phyloP scores from a whole-genome alignment of 2,888 invertebrate genomes.

The Limnephilus lunatus region DNA sequence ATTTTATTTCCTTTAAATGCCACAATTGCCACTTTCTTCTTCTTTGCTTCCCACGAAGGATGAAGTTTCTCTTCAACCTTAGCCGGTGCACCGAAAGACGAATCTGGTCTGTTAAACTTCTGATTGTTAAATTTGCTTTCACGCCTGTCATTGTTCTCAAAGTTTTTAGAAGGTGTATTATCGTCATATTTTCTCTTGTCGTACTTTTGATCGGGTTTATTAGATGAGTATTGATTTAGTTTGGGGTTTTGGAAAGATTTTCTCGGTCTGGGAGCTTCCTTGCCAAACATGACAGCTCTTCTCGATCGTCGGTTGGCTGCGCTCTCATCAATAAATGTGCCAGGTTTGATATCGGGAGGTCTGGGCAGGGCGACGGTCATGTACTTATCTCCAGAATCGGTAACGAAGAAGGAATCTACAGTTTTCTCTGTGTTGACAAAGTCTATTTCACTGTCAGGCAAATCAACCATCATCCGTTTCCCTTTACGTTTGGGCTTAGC shows the following conservation, averaged over 20 bases:
- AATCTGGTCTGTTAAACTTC: slow-evolving; percentile 51
- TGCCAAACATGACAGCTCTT: slow-evolving; percentile 75
- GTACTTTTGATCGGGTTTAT: slow-evolving; percentile 63
- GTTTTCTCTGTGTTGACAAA: slow-evolving; percentile 69
- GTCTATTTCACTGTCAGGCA: slow-evolving; percentile 52
- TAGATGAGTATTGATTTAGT: slow-evolving; percentile 24
- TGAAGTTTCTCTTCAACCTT: slow-evolving; percentile 73
- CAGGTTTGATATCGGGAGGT: slow-evolving; percentile 70
- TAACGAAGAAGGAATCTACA: slow-evolving; percentile 76
- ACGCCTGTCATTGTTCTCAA: slow-evolving; percentile 27
- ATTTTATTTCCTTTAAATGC: slow-evolving; percentile 76
- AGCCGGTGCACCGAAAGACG: slow-evolving; percentile 17
- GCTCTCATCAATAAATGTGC: neutral
- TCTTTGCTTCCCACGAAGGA: slow-evolving; percentile 78
- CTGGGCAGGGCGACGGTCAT: slow-evolving; percentile 74
- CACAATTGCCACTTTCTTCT: slow-evolving; percentile 73
- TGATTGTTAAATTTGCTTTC: slow-evolving; percentile 61
- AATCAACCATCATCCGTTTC: slow-evolving; percentile 55
- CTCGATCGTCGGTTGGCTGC: slow-evolving; percentile 72
- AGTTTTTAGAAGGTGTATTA: slow-evolving; percentile 16
- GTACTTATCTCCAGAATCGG: slow-evolving; percentile 74
- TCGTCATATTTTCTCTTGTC: slow-evolving; percentile 64
- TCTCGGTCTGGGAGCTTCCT: slow-evolving; percentile 67
- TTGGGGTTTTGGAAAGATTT: slow-evolving; percentile 55
- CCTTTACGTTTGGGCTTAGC: slow-evolving; percentile 47